Conservation (phyloP, 2,113 vertebrate species). For the Podilymbus podiceps region DNA sequence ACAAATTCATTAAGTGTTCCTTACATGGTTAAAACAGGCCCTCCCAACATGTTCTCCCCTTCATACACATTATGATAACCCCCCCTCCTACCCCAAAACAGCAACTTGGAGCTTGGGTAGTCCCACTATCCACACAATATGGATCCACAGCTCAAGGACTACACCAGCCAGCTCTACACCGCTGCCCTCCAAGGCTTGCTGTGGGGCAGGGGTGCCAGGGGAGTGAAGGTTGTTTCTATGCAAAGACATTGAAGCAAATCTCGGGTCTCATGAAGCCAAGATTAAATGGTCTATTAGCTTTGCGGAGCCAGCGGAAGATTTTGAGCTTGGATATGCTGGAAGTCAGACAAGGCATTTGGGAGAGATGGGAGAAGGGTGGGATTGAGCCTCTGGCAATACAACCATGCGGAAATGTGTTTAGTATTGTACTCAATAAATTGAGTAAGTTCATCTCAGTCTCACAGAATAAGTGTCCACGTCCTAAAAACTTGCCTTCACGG, state of each 20-base stretch:
- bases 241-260: neutral
- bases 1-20: neutral
- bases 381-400: neutral
- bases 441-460: neutral
- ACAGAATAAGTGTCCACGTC: neutral
- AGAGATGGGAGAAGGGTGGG: neutral
- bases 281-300: neutral
- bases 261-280: neutral
- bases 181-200: neutral
- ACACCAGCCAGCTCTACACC: neutral
- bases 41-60: neutral
- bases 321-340: neutral
- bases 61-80: neutral
- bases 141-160: neutral
- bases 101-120: neutral
- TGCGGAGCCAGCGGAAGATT: neutral
- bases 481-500: neutral
- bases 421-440: neutral
- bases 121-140: neutral
- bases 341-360: neutral
- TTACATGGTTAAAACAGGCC: neutral
- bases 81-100: neutral
- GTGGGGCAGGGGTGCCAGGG: neutral
- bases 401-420: neutral
- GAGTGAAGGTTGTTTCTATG: neutral